A percentile compares a stretch with the other conserved stretches of the same genome.
phyloP scores from a whole-genome alignment of 2,888 invertebrate genomes.

The Patella caerulea region DNA sequence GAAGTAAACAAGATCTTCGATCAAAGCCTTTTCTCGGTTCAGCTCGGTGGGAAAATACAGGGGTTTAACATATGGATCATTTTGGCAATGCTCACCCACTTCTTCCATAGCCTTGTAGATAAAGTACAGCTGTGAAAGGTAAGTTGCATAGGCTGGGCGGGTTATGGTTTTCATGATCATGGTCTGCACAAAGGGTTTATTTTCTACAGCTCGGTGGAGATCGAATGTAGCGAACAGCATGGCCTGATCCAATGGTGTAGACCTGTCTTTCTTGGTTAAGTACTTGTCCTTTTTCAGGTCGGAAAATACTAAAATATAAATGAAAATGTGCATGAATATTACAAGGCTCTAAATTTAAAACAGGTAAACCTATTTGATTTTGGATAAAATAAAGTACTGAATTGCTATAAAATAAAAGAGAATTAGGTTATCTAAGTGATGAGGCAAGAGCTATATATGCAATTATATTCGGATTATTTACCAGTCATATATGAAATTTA shows the following conservation, averaged over 20 bases:
- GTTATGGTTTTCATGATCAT: conserved; percentile 28
- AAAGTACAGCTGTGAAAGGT: conserved; percentile 44
- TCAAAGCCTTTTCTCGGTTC: conserved; percentile 35
- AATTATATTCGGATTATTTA: too few species aligned
- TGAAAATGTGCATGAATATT: not conserved
- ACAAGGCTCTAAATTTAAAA: not conserved
- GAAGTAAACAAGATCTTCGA: conserved; percentile 43
- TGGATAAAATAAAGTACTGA: too few species aligned
- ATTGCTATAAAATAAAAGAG: too few species aligned
- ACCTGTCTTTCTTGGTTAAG: not conserved
- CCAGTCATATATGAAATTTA: too few species aligned
- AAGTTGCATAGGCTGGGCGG: conserved; percentile 26
- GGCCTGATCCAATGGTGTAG: conserved; percentile 13
- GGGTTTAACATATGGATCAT: conserved; percentile 30
- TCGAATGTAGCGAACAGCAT: conserved; percentile 27
- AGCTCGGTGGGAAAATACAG: conserved; percentile 32
- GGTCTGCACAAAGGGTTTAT: conserved; percentile 23
- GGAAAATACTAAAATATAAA: not conserved
- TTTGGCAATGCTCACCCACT: conserved; percentile 27
- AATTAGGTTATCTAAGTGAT: too few species aligned
- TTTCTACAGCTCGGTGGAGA: conserved; percentile 34
- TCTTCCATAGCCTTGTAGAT: conserved; percentile 46
- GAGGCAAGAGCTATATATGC: too few species aligned
- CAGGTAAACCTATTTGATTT: too few species aligned
- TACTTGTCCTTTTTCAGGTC: not conserved